A percentile compares a stretch with the other conserved stretches of the same genome.
phyloP scores from a whole-genome alignment of 23 tunicate genomes.

The Styela plicata region DNA sequence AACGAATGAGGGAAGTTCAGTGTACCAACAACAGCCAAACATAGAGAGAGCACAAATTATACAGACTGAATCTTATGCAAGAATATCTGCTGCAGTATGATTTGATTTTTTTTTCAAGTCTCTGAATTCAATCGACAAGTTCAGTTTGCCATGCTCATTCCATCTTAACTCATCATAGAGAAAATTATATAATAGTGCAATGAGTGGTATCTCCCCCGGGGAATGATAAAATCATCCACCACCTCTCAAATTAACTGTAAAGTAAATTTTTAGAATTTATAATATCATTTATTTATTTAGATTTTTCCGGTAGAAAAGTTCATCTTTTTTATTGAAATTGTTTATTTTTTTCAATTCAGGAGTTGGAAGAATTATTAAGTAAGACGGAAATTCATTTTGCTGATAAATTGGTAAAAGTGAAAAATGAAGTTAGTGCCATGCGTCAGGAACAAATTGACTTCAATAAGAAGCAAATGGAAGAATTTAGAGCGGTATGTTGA shows the following conservation, averaged over 20 bases:
- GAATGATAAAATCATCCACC: no score
- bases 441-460: not conserved
- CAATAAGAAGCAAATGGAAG: not conserved
- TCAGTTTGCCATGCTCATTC: not conserved
- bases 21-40: not conserved
- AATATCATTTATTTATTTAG: no score
- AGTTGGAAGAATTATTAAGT: not conserved
- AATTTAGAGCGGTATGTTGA: not conserved
- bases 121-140: not conserved
- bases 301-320: no score
- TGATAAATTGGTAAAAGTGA: constrained; percentile 6
- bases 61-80: not conserved
- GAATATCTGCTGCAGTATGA: not conserved
- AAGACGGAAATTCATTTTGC: constrained; percentile 23
- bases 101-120: no score
- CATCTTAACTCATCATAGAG: no score
- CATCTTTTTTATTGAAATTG: no score
- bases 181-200: no score
- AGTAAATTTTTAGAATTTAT: no score
- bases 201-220: no score
- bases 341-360: constrained; percentile 5
- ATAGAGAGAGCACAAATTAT: not conserved
- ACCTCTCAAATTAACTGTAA: no score
- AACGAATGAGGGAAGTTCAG: not conserved
- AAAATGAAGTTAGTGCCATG: not conserved